phyloP scores from a whole-genome alignment of 2,113 vertebrate genomes.

The Pachyramphus minor region DNA sequence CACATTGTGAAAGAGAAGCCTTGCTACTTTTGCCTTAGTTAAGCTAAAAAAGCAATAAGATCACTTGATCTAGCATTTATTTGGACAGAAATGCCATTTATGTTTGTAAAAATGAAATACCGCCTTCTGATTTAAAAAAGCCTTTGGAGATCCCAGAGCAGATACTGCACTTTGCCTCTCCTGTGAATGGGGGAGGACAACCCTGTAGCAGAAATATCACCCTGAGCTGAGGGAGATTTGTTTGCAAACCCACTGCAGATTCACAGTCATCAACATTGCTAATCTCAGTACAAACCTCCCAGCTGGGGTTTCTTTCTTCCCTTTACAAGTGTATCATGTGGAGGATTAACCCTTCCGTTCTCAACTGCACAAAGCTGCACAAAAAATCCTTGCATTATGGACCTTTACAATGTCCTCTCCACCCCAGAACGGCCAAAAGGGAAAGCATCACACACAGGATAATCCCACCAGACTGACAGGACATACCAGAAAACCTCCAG shows the following conservation, averaged over 20 bases:
- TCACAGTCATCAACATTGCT: background rate
- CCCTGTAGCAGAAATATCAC: background rate
- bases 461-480: background rate
- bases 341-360: background rate
- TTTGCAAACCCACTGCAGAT: background rate
- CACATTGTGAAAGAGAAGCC: background rate
- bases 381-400: background rate
- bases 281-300: background rate
- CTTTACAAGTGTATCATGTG: background rate
- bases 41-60: fast-evolving
- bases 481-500: background rate
- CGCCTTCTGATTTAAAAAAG: background rate
- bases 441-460: background rate
- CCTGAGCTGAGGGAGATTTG: background rate
- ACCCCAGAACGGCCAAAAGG: background rate
- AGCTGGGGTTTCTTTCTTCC: background rate
- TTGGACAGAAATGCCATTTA: background rate
- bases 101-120: background rate
- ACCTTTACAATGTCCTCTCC: background rate
- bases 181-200: background rate
- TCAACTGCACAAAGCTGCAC: background rate
- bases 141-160: background rate
- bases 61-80: background rate
- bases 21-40: background rate
- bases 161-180: background rate